phyloP scores from a whole-genome alignment of 2,797 vertebrate species.

The Syndactyla subalaris region DNA sequence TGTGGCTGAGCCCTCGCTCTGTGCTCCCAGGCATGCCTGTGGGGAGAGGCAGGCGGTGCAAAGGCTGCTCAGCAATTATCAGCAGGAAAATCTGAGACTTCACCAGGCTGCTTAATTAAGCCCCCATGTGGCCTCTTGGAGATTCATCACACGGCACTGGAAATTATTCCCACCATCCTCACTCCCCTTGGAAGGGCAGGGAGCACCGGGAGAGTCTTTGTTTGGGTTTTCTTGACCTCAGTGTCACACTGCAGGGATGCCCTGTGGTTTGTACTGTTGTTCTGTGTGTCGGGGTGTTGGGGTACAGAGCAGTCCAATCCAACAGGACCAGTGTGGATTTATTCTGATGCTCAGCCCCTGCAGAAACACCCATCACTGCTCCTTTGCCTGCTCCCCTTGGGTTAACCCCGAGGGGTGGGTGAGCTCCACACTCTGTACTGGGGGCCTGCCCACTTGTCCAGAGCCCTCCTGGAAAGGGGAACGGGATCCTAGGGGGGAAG shows the following conservation, averaged over 20 bases:
- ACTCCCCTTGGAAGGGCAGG: not conserved
- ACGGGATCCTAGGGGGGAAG: rapidly evolving
- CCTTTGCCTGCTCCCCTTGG: not conserved
- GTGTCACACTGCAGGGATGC: not conserved
- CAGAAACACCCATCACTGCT: not conserved
- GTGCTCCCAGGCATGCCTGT: not conserved
- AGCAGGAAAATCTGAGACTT: conserved; percentile 53
- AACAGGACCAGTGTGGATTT: not conserved
- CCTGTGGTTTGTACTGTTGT: not conserved
- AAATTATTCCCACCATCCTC: conserved; percentile 19
- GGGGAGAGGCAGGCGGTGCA: not conserved
- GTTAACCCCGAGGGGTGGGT: not conserved
- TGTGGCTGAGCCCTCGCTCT: not conserved
- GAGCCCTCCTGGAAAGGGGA: not conserved
- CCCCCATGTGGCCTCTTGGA: conserved; percentile 68
- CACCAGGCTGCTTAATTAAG: conserved; percentile 69
- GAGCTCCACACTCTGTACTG: not conserved
- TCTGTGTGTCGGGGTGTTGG: not conserved
- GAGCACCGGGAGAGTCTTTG: conserved; percentile 2
- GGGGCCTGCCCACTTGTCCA: not conserved
- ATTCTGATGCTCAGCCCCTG: not conserved
- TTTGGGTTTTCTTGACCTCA: not conserved
- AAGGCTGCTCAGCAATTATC: conserved; percentile 50
- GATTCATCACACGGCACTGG: conserved; percentile 17
- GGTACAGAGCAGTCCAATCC: not conserved